Evolutionary conservation across 2,888 invertebrate species (phyloP), one percentile per base, ranked within the genome.

Genomic region (Atethmia centrago): DNA sequence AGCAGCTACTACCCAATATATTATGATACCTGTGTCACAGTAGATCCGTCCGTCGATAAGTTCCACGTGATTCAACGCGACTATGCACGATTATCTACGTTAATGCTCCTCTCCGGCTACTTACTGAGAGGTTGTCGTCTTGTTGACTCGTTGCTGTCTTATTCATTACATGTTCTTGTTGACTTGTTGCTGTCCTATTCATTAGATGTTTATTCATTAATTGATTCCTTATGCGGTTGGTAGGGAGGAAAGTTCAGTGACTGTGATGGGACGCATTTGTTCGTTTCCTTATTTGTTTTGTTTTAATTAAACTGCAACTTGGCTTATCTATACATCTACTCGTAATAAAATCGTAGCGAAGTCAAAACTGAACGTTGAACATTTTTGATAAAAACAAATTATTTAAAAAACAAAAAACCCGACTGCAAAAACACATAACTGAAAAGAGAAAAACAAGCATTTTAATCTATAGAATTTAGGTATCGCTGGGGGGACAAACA

Each of bases 31-130:
- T 5, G 28, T 25, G 42, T 31, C 9, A 9, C 21, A 9, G 45
- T 16, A 31, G 31, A 16, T 1, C 16, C 14, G 10, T n/a, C 16
- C 21, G 14, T 47, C 16, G 16, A 31, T 10, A n/a, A n/a, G 16
- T n/a, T 31, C 31, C 31, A 7, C 31, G 3, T 16, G 47, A n/a
- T 3, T 45, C 42, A 19, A 45, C 12, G 8, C 3, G 51, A 71
- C 61, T 59, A 75, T 51, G 58, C 28, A 40, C 36, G 79, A 70
- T 79, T 72, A 59, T 49, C 40, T 58, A 40, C 55, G 55, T 40
- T 59, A 59, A 59, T 59, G 31, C 25, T 31, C 9, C 10, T 42
- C 28, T 31, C 21, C 42, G 45, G 28, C 28, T 42, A 14, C 56
- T 28, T 14, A 8, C 5, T 21, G 25, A 59, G 36, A n/a, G 45